A percentile compares a stretch with the other conserved stretches of the same genome.
Conservation (phyloP, 2,113 vertebrate species). For the Pelvicachromis taeniatus region DNA sequence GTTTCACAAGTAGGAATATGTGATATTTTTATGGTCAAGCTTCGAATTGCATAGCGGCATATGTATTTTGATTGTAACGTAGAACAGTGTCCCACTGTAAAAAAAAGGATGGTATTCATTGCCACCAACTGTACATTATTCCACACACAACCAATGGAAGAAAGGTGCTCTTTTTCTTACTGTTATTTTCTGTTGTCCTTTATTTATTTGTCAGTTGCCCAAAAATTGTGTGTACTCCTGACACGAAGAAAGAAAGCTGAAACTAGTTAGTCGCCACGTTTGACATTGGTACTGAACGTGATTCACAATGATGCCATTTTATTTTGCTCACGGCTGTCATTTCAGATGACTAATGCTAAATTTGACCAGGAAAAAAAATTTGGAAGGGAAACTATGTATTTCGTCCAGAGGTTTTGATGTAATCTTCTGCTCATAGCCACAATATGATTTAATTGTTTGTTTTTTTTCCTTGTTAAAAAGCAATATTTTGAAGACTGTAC, state of each 20-base stretch:
- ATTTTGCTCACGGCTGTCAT: background rate
- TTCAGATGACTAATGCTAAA: background rate
- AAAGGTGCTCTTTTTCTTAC: slow-evolving; percentile 85
- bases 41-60: background rate
- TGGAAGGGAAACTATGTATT: slow-evolving; percentile 65
- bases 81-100: slow-evolving; percentile 69
- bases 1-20: background rate
- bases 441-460: slow-evolving; percentile 73
- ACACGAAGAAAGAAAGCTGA: slow-evolving; percentile 49
- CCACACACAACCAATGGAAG: slow-evolving; percentile 79
- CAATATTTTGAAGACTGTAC: slow-evolving; percentile 82
- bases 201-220: slow-evolving; percentile 42
- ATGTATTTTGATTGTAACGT: slow-evolving; percentile 10
- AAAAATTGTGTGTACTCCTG: slow-evolving; percentile 17
- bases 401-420: slow-evolving; percentile 75
- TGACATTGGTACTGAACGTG: background rate
- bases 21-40: background rate
- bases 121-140: slow-evolving; percentile 61
- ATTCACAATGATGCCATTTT: background rate
- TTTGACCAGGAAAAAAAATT: slow-evolving; percentile 56
- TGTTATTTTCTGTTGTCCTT: slow-evolving; percentile 11
- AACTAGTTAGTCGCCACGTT: background rate
- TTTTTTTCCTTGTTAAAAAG: slow-evolving; percentile 81
- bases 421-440: slow-evolving; percentile 62
- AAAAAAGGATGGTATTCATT: slow-evolving; percentile 80